Percentiles rank a stretch among this genome's conserved stretches.
Conservation (phyloP, 53 echinoderm and acorn worm genomes). For the Glandiceps talaboti region DNA sequence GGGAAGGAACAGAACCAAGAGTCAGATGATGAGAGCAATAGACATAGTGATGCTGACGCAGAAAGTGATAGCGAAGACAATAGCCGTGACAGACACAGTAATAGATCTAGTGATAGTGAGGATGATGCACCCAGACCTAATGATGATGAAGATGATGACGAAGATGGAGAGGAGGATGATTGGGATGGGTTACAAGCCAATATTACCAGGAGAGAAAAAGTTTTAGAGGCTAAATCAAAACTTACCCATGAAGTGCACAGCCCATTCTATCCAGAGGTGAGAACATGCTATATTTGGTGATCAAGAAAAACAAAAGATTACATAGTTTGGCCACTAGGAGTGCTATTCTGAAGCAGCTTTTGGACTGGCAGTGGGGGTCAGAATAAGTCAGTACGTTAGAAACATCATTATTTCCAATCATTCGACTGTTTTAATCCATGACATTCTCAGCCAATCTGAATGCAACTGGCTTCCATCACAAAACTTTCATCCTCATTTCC, state of each 20-base stretch:
- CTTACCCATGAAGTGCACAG: conserved; percentile 73
- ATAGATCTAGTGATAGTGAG: conserved; percentile 1
- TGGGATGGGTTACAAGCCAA: conserved; percentile 83
- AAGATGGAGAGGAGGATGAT: conserved; percentile 74
- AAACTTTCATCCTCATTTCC: too few species aligned
- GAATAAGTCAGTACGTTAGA: too few species aligned
- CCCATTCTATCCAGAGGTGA: conserved; percentile 74
- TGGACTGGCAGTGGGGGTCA: too few species aligned
- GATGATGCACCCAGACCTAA: not conserved
- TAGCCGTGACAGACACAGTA: not conserved
- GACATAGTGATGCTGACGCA: conserved; percentile 6
- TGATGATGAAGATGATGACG: not conserved
- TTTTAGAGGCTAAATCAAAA: conserved; percentile 76
- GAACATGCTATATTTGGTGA: too few species aligned
- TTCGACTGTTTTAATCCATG: too few species aligned
- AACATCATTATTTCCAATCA: too few species aligned
- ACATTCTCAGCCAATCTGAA: too few species aligned
- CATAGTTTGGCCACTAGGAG: too few species aligned
- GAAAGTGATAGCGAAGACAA: conserved; percentile 32
- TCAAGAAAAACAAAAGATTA: too few species aligned
- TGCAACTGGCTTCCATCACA: too few species aligned
- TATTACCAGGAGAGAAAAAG: conserved; percentile 88
- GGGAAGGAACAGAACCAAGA: not conserved
- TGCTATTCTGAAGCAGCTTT: too few species aligned
- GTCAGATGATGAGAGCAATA: not conserved